Evolutionary conservation across 1,140 invertebrate species (phyloP).

Genomic region (Camponotus floridanus): DNA sequence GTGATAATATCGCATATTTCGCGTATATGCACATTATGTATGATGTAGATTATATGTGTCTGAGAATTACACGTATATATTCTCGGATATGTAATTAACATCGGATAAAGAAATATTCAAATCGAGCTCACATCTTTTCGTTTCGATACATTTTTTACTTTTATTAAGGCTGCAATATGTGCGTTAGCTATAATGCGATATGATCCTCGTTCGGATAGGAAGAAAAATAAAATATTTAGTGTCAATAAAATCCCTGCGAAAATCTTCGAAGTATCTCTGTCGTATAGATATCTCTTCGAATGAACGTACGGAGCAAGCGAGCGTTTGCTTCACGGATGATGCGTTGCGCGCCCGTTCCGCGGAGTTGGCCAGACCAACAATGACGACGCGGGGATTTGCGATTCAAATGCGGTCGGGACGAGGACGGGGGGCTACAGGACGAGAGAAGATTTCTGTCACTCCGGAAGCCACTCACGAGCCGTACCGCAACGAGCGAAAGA

Average conservation of each 20-base stretch:
- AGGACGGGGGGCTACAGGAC: not conserved
- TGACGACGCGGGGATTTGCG: conserved; percentile 71
- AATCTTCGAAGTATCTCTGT: not conserved
- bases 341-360: conserved; percentile 43
- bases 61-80: not conserved
- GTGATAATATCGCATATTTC: not conserved
- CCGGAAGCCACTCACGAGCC: conserved; percentile 57
- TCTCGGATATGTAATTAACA: not conserved
- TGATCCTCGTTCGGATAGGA: not conserved
- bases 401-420: conserved; percentile 69
- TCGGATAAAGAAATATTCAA: not conserved
- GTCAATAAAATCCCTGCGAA: not conserved
- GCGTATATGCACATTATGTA: conserved; percentile 1
- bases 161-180: not conserved
- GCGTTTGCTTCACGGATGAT: conserved; percentile 32
- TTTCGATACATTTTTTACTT: not conserved
- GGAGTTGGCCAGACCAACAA: conserved; percentile 61
- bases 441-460: conserved; percentile 64
- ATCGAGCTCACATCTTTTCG: not conserved
- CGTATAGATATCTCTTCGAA: not conserved
- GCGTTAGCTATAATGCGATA: not conserved
- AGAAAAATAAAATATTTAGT: not conserved
- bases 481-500: conserved; percentile 56
- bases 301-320: conserved; percentile 9
- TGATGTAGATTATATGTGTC: not conserved